phyloP scores from a whole-genome alignment of 2,888 invertebrate genomes.

The Melangyna quadrimaculata region DNA sequence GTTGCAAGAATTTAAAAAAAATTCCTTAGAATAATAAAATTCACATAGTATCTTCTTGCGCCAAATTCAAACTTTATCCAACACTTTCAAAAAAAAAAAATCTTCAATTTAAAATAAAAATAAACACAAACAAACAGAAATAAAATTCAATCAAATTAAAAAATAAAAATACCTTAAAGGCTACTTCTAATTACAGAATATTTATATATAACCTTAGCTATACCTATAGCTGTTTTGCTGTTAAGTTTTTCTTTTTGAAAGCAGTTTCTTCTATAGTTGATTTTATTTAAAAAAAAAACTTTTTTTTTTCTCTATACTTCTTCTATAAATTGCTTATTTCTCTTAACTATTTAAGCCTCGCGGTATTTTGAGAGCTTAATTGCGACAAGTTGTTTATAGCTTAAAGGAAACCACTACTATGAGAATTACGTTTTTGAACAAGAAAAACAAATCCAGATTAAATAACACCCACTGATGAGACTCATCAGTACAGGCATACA shows the following conservation, averaged over 20 bases:
- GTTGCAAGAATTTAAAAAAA: no score
- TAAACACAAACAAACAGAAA: neutral
- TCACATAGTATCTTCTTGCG: no score
- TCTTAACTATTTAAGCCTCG: conserved; percentile 10
- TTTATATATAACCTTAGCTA: neutral
- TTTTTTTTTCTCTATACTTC: neutral
- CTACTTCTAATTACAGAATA: conserved; percentile 34
- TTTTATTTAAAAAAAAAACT: neutral
- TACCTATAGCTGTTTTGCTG: neutral
- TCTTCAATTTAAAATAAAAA: conserved; percentile 43
- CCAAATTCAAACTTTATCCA: neutral
- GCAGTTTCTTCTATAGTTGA: neutral
- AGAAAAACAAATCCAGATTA: neutral
- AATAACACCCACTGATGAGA: no score
- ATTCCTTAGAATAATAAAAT: no score
- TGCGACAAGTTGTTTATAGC: conserved; percentile 41
- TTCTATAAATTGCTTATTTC: neutral
- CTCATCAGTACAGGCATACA: neutral
- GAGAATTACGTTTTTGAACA: conserved; percentile 2
- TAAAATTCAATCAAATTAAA: conserved; percentile 19
- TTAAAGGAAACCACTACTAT: neutral
- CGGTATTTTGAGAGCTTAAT: conserved; percentile 44
- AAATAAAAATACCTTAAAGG: conserved; percentile 25
- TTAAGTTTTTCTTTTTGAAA: neutral
- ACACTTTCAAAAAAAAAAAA: neutral